Conservation (phyloP, 2,113 vertebrate genomes). For the Parus major region DNA sequence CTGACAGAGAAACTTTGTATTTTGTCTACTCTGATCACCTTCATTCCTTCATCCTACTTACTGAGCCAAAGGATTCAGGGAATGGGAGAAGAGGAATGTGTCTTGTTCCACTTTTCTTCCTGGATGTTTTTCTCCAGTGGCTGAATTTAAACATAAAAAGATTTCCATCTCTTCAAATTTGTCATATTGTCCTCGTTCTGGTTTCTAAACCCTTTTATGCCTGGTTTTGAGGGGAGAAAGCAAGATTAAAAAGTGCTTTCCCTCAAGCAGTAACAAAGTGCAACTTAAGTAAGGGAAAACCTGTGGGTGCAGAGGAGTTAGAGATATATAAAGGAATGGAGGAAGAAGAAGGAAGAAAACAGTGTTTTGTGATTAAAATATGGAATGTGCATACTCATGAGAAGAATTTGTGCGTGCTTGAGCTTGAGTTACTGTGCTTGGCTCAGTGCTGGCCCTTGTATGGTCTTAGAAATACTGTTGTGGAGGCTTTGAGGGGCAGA, state of each 20-base stretch:
- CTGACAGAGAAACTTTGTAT: neutral
- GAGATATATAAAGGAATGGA: neutral
- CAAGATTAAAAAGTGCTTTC: neutral
- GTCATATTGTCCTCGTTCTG: neutral
- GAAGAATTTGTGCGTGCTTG: neutral
- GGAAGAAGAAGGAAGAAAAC: neutral
- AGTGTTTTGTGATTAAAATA: neutral
- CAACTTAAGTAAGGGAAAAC: neutral
- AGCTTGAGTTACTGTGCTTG: neutral
- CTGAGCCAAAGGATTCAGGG: neutral
- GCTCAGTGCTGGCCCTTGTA: accelerated
- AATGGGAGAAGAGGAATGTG: neutral
- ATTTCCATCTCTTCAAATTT: neutral
- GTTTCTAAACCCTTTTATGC: neutral
- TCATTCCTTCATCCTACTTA: neutral
- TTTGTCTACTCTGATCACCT: neutral
- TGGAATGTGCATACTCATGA: neutral
- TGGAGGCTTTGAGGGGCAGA: neutral
- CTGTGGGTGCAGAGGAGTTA: neutral
- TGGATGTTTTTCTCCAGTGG: neutral
- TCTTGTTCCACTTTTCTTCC: slow-evolving; percentile 32
- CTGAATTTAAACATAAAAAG: neutral
- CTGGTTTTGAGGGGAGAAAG: neutral
- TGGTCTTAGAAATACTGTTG: neutral
- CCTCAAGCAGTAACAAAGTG: neutral